Evolutionary conservation across 2,113 vertebrate genomes (phyloP).

Genomic region (Isurus oxyrinchus): DNA sequence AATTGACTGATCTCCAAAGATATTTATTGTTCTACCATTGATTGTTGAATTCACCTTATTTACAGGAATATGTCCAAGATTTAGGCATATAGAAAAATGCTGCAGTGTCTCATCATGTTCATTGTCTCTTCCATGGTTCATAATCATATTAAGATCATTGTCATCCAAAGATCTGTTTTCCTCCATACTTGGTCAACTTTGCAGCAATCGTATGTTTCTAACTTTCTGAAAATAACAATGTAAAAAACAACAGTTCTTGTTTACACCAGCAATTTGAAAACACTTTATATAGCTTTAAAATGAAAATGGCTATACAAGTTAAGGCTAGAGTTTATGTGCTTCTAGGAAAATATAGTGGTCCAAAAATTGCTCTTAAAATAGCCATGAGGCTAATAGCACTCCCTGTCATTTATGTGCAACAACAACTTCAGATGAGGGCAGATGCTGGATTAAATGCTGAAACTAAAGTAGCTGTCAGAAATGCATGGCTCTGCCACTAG

Average conservation of each 20-base stretch:
- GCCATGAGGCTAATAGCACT: neutral
- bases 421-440: neutral
- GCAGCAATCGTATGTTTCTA: neutral
- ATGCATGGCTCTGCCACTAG: neutral
- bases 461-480: neutral
- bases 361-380: neutral
- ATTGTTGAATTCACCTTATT: conserved; percentile 30
- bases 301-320: neutral
- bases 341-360: neutral
- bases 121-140: neutral
- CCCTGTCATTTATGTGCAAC: neutral
- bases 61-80: conserved; percentile 21
- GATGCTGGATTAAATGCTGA: neutral
- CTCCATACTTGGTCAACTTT: neutral
- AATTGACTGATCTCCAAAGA: conserved; percentile 27
- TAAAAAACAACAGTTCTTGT: neutral
- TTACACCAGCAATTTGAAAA: neutral
- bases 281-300: neutral
- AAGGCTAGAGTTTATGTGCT: neutral
- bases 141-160: neutral
- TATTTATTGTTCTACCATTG: conserved; percentile 17
- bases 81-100: neutral
- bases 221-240: neutral
- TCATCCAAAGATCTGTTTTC: neutral
- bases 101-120: neutral